These are phyloP conservation scores for Drosophila lacertosa DNA, from an alignment of 1,140 invertebrate genomes.

Conservation along the genomic window DNA sequence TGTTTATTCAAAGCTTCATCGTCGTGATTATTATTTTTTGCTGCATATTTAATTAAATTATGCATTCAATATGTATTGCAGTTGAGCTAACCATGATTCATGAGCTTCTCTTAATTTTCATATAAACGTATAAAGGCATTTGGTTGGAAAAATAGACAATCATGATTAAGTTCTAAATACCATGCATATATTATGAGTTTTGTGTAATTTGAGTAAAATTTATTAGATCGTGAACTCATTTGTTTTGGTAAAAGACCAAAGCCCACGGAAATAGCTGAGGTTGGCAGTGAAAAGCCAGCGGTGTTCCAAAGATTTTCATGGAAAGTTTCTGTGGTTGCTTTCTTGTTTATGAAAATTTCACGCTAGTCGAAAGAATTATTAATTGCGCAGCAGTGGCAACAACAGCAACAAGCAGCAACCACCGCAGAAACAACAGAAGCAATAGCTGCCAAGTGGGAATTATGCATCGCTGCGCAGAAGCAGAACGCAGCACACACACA, in stretches of 20 bases:
- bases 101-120: too few relatives aligned
- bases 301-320: conserved; percentile 73
- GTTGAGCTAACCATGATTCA: background rate
- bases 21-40: conserved; percentile 5
- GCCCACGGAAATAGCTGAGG: conserved; percentile 50
- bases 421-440: conserved; percentile 22
- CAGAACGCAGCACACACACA: conserved; percentile 60
- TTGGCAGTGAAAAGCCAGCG: conserved; percentile 60
- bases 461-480: conserved; percentile 81
- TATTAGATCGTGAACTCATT: conserved; percentile 71
- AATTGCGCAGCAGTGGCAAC: conserved; percentile 70
- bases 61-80: background rate
- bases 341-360: conserved; percentile 79
- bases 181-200: conserved; percentile 48
- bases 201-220: conserved; percentile 71
- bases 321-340: conserved; percentile 77
- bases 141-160: too few relatives aligned
- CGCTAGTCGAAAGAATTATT: conserved; percentile 82
- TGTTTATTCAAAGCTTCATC: background rate
- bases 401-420: conserved; percentile 22
- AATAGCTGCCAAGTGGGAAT: conserved; percentile 68
- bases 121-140: too few relatives aligned
- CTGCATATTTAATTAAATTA: background rate
- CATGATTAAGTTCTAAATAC: background rate
- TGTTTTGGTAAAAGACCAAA: too few relatives aligned